Evolutionary conservation across 2,113 vertebrate species (phyloP).

Genomic region (Alethe diademata): DNA sequence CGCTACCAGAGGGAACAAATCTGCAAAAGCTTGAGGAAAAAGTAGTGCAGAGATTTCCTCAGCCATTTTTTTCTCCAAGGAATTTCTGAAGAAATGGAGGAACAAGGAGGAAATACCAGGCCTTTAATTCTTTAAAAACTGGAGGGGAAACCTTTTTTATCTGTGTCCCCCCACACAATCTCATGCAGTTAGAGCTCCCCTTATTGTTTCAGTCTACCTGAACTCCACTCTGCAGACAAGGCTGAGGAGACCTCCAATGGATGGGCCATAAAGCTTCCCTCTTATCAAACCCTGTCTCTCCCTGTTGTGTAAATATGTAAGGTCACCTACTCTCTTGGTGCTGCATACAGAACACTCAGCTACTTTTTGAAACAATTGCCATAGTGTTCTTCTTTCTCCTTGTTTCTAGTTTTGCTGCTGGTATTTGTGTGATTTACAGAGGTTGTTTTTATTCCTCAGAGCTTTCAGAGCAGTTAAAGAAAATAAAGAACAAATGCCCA

Average conservation of each 20-base stretch:
- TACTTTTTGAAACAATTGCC: background rate
- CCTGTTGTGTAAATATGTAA: background rate
- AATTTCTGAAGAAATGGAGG: background rate
- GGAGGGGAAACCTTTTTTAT: background rate
- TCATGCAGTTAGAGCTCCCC: background rate
- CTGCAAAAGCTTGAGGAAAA: background rate
- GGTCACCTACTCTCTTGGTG: background rate
- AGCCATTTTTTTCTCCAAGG: background rate
- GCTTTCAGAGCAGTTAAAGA: constrained; percentile 18
- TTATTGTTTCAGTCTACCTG: background rate
- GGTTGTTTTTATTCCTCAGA: background rate
- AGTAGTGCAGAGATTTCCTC: background rate
- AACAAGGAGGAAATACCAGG: background rate
- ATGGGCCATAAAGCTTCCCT: background rate
- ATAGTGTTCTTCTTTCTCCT: background rate
- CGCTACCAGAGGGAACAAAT: background rate
- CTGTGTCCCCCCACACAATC: accelerated
- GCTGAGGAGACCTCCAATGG: background rate
- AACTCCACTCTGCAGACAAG: background rate
- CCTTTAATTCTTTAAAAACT: background rate
- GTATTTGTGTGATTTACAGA: background rate
- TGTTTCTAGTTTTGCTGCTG: background rate
- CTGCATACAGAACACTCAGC: background rate
- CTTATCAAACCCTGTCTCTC: background rate
- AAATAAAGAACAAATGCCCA: background rate